Base-by-base conservation (phyloP, 1,140 invertebrate species). In the Adoxophyes honmai region DNA sequence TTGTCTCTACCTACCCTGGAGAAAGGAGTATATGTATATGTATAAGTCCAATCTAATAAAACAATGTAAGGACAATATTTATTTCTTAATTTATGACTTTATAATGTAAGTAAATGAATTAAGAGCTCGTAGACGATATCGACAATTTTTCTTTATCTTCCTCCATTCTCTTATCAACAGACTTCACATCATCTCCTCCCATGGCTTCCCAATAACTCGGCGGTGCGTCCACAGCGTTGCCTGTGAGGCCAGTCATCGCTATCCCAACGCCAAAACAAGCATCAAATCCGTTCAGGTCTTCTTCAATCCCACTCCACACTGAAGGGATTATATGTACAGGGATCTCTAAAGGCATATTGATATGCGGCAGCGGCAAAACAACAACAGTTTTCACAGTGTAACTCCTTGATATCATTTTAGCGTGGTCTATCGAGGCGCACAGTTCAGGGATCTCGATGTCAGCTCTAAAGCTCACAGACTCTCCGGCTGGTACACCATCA, bases 291-390 rank as follows among this genome's bases (percentile, higher is more conserved):
- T 6, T 28, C 6, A 28, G 2, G 6, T 28, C 21, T 1, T 42
- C 38, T 42, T 42, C 38, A 15, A 42, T 15, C 1, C 15, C 16
- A 15, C 38, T 14, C 13, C 13, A 42, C 16, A 42, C 9, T 15
- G 38, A 1, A 28, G 48, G 3, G 18, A 52, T 53, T 10, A 60
- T 35, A 37, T 60, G 52, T 5, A 60, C 18, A 1, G 58, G 58
- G 0, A 60, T 60, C n/a, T 55, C 39, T 9, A 60, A 34, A 11
- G 13, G 10, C 14, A 38, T 0, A 34, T 60, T 51, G 13, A 8
- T 37, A 37, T 60, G 38, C 1, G 57, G 57, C 14, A 21, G 11
- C 0, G 57, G 57, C 6, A 59, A 15, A 11, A 11, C 14, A 4
- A 37, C 58, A 28, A 34, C 48, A 11, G 48, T 55, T 7, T n/a